Evolutionary conservation across 1,140 invertebrate genomes (phyloP).

Genomic region (Microplitis demolitor): DNA sequence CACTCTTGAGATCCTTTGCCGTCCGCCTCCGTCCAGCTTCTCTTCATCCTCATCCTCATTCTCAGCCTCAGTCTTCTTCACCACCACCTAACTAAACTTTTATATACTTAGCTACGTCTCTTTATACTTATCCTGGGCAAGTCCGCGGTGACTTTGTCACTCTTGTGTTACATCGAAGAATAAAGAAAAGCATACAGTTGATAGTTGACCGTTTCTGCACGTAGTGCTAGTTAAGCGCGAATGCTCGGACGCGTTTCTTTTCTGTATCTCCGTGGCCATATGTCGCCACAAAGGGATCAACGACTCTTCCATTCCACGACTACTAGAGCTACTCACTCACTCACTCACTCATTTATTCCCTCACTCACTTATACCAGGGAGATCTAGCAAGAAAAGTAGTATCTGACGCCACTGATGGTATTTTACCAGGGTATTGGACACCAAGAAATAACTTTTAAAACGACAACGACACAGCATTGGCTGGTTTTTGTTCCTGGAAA

Average conservation of each 20-base stretch:
- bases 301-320: neutral
- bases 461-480: too few relatives aligned
- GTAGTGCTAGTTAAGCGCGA: constrained; percentile 6
- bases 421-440: neutral
- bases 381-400: constrained; percentile 9
- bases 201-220: neutral
- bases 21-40: neutral
- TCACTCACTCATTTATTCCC: neutral
- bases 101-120: neutral
- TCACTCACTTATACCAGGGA: too few relatives aligned
- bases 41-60: neutral
- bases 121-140: too few relatives aligned
- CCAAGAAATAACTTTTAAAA: neutral
- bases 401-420: neutral
- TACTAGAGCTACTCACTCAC: neutral
- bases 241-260: constrained; percentile 13
- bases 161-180: neutral
- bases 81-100: neutral
- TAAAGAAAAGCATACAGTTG: neutral
- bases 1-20: neutral
- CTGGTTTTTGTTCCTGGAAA: neutral
- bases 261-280: neutral
- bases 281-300: constrained; percentile 12
- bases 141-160: neutral
- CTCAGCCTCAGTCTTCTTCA: too few relatives aligned